A percentile compares a stretch with the other conserved stretches of the same genome.
These are phyloP conservation scores for Polypterus bichir DNA, from an alignment of 2,113 vertebrate species.

Conservation along the genomic window DNA sequence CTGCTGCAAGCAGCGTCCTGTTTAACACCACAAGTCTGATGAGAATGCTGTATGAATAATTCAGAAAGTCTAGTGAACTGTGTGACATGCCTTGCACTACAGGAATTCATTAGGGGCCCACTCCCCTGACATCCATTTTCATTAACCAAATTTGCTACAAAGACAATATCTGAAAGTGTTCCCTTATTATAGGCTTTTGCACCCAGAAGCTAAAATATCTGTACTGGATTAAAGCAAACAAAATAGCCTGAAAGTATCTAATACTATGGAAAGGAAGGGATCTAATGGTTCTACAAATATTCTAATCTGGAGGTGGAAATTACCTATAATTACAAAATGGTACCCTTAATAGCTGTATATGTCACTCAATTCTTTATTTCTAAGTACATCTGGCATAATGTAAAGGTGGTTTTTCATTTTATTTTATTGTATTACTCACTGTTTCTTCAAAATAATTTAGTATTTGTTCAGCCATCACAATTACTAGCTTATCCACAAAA, in stretches of 20 bases:
- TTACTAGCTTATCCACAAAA: too few species aligned
- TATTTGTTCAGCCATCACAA: too few species aligned
- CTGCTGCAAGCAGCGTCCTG: slow-evolving; percentile 7
- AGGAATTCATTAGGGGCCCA: slow-evolving; percentile 13
- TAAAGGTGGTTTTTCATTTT: too few species aligned
- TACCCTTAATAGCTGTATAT: too few species aligned
- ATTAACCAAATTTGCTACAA: slow-evolving; percentile 12
- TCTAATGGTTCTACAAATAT: not conserved
- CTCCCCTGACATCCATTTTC: slow-evolving; percentile 17
- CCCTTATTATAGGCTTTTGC: slow-evolving; percentile 3
- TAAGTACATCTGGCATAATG: too few species aligned
- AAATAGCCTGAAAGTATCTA: too few species aligned
- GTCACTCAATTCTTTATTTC: too few species aligned
- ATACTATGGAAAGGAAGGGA: not conserved
- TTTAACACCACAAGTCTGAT: slow-evolving; percentile 18
- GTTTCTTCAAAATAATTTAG: too few species aligned
- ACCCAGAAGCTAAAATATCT: slow-evolving; percentile 6
- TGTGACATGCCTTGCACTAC: not conserved
- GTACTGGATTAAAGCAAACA: slow-evolving; percentile 4
- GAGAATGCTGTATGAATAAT: slow-evolving; percentile 18
- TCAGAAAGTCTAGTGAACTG: slow-evolving; percentile 25
- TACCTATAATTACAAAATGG: too few species aligned
- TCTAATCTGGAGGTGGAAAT: too few species aligned
- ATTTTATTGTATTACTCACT: too few species aligned
- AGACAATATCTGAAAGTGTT: slow-evolving; percentile 6